Evolutionary conservation across 2,113 vertebrate genomes (phyloP), one percentile per base, ranked within the genome.

Genomic region (Prochilodus magdalenae): DNA sequence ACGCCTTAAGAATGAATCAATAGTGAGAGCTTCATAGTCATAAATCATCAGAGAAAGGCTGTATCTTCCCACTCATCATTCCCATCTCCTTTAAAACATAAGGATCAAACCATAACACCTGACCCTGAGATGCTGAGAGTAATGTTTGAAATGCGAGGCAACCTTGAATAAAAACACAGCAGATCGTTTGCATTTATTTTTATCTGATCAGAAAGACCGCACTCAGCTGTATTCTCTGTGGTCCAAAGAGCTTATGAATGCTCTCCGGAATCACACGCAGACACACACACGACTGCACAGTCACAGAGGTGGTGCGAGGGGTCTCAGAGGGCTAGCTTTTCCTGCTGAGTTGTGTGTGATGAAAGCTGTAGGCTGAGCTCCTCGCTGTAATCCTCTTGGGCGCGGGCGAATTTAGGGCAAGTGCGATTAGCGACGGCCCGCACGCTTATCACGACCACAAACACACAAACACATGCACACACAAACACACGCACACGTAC

Each of bases 371-470:
- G 40, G 47, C 65, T 83, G 75, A 82, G 79, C 79, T 70, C 26
- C 80, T 78, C 13, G 30, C 66, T 44, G 62, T 92, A 93, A 93
- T 94, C 90, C 92, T 91, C 90, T 88, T 86, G 90, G 90, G 90
- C 91, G 88, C 74, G 87, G 89, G 82, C 59, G 90, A 91, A 94
- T 94, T 93, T 93, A 93, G 93, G 93, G 91, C 92, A 93, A 92
- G 89, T 87, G 88, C 89, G 92, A 93, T 94, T 93, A 93, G 92
- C 89, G 90, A 89, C 86, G 90, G 80, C 57, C 75, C 75, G 73
- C 90, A 85, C 73, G 87, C 91, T 93, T 91, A 93, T 93, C 83
- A 75, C 79, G 75, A 71, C 40, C 77, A 57, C 53, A 62, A 60
- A 75, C 70, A 44, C 71, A 87, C 77, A 75, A 47, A 18, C 73